Evolutionary conservation across 2,888 invertebrate species (phyloP).

Genomic region (Endomychus coccineus): DNA sequence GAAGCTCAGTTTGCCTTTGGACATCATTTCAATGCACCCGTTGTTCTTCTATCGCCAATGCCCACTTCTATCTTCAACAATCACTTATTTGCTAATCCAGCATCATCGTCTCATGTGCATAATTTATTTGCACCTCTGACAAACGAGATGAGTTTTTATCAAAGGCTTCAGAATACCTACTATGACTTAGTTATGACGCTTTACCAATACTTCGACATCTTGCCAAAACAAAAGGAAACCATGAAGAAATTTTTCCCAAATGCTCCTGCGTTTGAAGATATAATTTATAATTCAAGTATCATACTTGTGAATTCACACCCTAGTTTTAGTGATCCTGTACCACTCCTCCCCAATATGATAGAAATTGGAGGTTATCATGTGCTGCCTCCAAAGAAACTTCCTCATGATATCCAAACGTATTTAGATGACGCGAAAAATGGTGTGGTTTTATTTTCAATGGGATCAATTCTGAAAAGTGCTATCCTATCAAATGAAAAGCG

Average conservation of each 20-base stretch:
- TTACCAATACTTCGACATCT: constrained; percentile 9
- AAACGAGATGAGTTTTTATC: constrained; percentile 44
- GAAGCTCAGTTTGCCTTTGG: constrained; percentile 42
- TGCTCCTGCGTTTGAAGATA: constrained; percentile 24
- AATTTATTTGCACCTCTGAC: constrained; percentile 13
- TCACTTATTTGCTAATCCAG: constrained; percentile 43
- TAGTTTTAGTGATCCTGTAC: constrained; percentile 45
- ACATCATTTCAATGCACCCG: constrained; percentile 33
- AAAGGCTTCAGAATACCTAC: constrained; percentile 47
- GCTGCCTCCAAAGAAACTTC: constrained; percentile 26
- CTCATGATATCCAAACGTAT: constrained; percentile 46
- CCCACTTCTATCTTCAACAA: constrained; percentile 42
- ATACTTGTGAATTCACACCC: constrained; percentile 42
- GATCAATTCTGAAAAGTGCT: constrained; percentile 51
- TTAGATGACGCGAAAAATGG: constrained; percentile 49
- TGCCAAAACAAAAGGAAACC: constrained; percentile 24
- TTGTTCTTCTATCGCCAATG: constrained; percentile 37
- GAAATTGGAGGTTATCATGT: constrained; percentile 52
- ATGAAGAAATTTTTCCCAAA: constrained; percentile 31
- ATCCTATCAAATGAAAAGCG: constrained; percentile 48
- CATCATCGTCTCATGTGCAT: constrained; percentile 38
- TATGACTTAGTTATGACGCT: constrained; percentile 7
- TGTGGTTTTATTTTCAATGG: constrained; percentile 53
- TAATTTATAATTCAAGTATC: constrained; percentile 29
- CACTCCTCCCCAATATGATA: constrained; percentile 49